Percentiles rank a stretch among this genome's conserved stretches.
Conservation (phyloP, 2,113 vertebrate species). For the Elephantulus edwardii region DNA sequence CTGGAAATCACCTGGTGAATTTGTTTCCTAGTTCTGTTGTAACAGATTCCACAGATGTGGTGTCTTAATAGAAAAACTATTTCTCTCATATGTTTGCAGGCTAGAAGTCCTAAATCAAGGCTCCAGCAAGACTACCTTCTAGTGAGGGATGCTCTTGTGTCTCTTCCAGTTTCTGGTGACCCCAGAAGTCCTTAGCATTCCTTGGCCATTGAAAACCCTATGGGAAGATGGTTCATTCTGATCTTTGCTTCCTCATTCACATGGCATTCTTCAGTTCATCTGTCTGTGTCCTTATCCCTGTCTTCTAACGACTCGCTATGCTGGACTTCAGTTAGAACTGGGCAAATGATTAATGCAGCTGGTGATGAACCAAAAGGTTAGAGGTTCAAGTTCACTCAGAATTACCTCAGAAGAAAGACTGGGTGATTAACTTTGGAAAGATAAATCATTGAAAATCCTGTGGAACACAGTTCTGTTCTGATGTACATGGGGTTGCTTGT, state of each 20-base stretch:
- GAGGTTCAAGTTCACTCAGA: background rate
- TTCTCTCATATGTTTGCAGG: background rate
- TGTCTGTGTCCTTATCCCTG: too few species aligned
- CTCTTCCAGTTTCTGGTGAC: background rate
- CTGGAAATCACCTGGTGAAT: fast-evolving
- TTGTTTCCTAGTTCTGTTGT: background rate
- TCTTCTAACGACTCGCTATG: background rate
- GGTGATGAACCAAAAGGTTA: background rate
- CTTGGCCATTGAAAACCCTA: background rate
- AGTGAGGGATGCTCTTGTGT: too few species aligned
- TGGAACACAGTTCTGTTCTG: background rate
- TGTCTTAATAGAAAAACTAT: background rate
- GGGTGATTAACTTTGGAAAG: too few species aligned
- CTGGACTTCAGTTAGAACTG: background rate
- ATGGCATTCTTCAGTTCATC: background rate
- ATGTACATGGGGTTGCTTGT: background rate
- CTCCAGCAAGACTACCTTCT: background rate
- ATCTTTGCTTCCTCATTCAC: fast-evolving
- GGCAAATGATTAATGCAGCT: background rate
- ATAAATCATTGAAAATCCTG: background rate
- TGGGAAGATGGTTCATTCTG: fast-evolving
- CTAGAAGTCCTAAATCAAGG: background rate
- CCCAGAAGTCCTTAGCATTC: fast-evolving
- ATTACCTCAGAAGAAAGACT: too few species aligned
- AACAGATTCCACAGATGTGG: background rate